A percentile compares a stretch with the other conserved stretches of the same genome.
phyloP scores from a whole-genome alignment of 2,888 invertebrate species.

The Molorchus minor region DNA sequence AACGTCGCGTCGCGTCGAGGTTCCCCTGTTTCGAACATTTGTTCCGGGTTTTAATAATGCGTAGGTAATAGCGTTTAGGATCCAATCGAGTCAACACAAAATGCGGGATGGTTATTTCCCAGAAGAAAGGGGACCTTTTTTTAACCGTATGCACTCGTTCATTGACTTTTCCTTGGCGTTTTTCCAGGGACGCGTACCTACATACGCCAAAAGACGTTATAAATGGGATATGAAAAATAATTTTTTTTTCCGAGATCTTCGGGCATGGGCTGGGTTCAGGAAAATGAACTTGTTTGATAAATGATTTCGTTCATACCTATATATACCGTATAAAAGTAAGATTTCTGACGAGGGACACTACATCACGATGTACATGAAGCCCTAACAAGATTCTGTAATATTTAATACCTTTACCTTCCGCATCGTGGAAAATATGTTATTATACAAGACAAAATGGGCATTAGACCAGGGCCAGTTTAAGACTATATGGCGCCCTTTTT shows the following conservation, averaged over 20 bases:
- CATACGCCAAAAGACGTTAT: not conserved
- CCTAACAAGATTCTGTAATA: too few relatives aligned
- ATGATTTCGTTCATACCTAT: not conserved
- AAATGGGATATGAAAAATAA: conserved; percentile 10
- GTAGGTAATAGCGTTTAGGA: not conserved
- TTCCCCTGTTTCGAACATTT: too few relatives aligned
- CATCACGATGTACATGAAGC: too few relatives aligned
- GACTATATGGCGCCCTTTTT: too few relatives aligned
- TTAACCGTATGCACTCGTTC: conserved; percentile 8
- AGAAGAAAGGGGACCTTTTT: conserved; percentile 1
- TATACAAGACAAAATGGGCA: too few relatives aligned
- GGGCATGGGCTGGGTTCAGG: not conserved
- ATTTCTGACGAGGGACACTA: too few relatives aligned
- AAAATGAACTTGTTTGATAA: conserved; percentile 4
- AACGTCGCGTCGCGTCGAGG: too few relatives aligned
- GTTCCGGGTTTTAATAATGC: conserved; percentile 3
- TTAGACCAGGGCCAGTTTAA: too few relatives aligned
- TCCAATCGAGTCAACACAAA: conserved; percentile 10
- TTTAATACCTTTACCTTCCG: too few relatives aligned
- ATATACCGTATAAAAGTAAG: too few relatives aligned
- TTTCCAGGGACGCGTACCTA: not conserved
- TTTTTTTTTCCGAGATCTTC: not conserved
- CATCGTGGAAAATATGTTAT: too few relatives aligned
- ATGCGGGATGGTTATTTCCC: not conserved
- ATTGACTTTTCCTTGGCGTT: conserved; percentile 12